Conservation (phyloP, 2,113 vertebrate genomes). For the Erythrocebus patas region DNA sequence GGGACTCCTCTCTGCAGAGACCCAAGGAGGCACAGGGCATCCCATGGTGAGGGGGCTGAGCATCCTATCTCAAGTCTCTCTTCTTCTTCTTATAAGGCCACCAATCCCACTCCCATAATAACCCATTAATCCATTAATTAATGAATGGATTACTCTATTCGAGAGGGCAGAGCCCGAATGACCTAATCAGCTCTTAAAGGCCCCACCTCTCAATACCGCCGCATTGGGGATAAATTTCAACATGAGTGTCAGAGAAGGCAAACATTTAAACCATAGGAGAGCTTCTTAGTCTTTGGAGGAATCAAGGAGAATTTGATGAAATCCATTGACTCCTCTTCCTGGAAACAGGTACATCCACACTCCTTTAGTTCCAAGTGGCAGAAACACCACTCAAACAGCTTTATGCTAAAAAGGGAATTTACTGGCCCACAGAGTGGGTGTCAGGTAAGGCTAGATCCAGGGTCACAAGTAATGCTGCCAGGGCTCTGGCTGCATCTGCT, state of each 20-base stretch:
- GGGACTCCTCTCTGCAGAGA: not conserved
- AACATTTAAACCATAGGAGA: not conserved
- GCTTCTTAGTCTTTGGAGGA: not conserved
- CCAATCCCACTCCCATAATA: not conserved
- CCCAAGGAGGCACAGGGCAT: not conserved
- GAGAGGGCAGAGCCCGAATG: no score
- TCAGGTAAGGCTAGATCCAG: not conserved
- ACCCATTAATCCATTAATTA: not conserved
- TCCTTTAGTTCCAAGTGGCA: not conserved
- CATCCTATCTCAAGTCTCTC: not conserved
- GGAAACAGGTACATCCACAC: not conserved
- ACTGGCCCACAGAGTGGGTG: fast-evolving
- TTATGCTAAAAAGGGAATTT: not conserved
- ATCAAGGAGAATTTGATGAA: not conserved
- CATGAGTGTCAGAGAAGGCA: not conserved
- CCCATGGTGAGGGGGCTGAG: not conserved
- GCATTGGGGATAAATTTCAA: not conserved
- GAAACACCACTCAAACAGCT: not conserved
- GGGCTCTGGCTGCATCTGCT: not conserved
- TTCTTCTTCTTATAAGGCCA: not conserved
- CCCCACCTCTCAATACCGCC: not conserved
- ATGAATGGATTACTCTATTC: not conserved
- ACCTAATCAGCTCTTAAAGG: not conserved
- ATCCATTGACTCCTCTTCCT: not conserved
- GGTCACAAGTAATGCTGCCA: not conserved